These are phyloP conservation scores for Oxytorus armatus DNA, from an alignment of 2,888 invertebrate species.

Conservation along the genomic window DNA sequence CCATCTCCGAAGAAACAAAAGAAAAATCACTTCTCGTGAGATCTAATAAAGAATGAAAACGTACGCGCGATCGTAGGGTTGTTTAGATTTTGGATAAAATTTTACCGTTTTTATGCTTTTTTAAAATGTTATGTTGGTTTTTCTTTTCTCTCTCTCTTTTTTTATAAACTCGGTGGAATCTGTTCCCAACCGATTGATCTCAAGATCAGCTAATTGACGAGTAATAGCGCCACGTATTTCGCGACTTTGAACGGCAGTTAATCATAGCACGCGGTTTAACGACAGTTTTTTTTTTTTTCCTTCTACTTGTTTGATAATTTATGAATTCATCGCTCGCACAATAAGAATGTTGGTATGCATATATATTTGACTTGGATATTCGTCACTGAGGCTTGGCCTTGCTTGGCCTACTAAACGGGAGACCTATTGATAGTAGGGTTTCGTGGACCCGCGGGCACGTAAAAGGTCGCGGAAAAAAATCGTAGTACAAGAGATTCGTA, in stretches of 20 bases:
- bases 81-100: no score
- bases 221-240: slow-evolving; percentile 51
- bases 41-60: no score
- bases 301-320: slow-evolving; percentile 4
- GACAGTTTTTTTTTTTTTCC: slow-evolving; percentile 15
- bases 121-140: not conserved
- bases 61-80: no score
- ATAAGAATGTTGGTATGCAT: not conserved
- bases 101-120: no score
- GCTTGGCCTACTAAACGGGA: slow-evolving; percentile 38
- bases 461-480: no score
- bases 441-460: no score
- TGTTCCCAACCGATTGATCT: slow-evolving; percentile 41
- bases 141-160: not conserved
- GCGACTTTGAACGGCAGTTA: slow-evolving; percentile 37
- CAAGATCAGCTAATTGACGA: slow-evolving; percentile 60
- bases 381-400: slow-evolving; percentile 13
- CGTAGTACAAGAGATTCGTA: not conserved
- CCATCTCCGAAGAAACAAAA: slow-evolving; percentile 85
- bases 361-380: slow-evolving; percentile 1
- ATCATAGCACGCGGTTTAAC: slow-evolving; percentile 52
- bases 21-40: not conserved
- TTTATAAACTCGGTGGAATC: slow-evolving; percentile 9
- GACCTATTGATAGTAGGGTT: slow-evolving; percentile 14
- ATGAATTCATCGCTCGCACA: slow-evolving; percentile 20